Base-by-base conservation (phyloP, 2,113 vertebrate genomes). In the Ploceus nigricollis region DNA sequence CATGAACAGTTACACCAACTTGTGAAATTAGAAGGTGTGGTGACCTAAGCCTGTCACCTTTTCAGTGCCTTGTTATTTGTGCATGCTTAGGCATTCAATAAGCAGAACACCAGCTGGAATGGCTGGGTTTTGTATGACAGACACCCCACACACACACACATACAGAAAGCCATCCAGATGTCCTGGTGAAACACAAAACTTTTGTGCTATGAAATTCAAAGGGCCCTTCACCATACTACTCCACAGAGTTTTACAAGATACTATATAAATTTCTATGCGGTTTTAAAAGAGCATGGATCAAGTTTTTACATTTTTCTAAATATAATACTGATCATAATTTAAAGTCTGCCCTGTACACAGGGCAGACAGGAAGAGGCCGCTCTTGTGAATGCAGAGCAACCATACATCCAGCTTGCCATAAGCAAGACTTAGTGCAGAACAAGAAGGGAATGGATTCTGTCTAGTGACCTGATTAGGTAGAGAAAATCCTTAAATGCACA, bases 321-420 rank as follows among this genome's bases (percentile, higher is more conserved):
- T 53, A 61, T n/a, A 84, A 15, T 50, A 37, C n/a, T 63, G 35
- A 23, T 12, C 10, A 11, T 75, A 30, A 84, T 81, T 82, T 45
- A 35, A 93, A 87, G 5, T 50, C 35, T 70, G 15, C 7, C 14
- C 17, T 71, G 28, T 58, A 54, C 19, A 19, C 11, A 24, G 11
- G 15, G 28, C 23, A 77, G 39, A 35, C 11, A 65, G 45, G 45
- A 78, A 81, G n/a, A 45, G 28, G 30, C 44, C 3, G 3, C 17
- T 23, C 16, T 58, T 77, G 28, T 58, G 17, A 61, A 25, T 68
- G 37, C 27, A 65, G 37, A 70, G 44, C 27, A 82, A 33, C 30
- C 0, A 1, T 22, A 60, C 21, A 53, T 16, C 18, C 42, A 45
- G 11, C 2, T 61, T 25, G 13, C 5, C 31, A 3, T 31, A 79